Evolutionary conservation across 2,113 vertebrate species (phyloP).

Genomic region (Hepsetus odoe): DNA sequence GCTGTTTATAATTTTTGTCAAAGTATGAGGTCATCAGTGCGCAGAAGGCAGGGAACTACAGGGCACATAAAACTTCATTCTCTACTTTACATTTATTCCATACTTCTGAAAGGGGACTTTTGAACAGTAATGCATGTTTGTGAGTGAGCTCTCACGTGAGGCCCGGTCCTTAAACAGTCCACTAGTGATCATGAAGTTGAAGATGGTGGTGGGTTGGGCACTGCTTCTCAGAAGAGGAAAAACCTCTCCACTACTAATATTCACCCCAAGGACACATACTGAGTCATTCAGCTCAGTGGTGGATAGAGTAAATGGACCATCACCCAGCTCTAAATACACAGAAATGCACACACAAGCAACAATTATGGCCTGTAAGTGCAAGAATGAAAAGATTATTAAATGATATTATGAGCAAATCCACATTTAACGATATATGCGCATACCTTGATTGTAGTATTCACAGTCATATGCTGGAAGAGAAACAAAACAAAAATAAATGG

Average conservation of each 20-base stretch:
- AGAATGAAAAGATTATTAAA: background rate
- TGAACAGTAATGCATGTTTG: background rate
- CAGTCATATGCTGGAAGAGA: constrained; percentile 89
- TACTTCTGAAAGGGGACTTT: no score
- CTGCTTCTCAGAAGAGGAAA: constrained; percentile 83
- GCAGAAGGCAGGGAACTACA: no score
- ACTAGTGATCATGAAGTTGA: constrained; percentile 94
- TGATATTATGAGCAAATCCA: background rate
- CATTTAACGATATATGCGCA: background rate
- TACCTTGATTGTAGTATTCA: constrained; percentile 98
- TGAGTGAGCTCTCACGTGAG: constrained; percentile 79
- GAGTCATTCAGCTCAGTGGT: constrained; percentile 83
- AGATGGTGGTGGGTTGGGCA: constrained; percentile 72
- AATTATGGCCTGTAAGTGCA: background rate
- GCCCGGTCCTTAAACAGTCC: constrained; percentile 89
- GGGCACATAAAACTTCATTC: no score
- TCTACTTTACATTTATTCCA: no score
- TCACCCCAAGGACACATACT: constrained; percentile 87
- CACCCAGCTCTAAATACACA: constrained; percentile 82
- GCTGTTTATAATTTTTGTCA: no score
- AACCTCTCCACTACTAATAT: constrained; percentile 83
- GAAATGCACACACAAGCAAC: background rate
- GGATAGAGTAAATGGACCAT: constrained; percentile 90
- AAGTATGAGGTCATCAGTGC: no score
- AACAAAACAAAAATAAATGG: constrained; percentile 19